Base-by-base conservation (phyloP, 2,113 vertebrate species). In the Peromyscus maniculatus region DNA sequence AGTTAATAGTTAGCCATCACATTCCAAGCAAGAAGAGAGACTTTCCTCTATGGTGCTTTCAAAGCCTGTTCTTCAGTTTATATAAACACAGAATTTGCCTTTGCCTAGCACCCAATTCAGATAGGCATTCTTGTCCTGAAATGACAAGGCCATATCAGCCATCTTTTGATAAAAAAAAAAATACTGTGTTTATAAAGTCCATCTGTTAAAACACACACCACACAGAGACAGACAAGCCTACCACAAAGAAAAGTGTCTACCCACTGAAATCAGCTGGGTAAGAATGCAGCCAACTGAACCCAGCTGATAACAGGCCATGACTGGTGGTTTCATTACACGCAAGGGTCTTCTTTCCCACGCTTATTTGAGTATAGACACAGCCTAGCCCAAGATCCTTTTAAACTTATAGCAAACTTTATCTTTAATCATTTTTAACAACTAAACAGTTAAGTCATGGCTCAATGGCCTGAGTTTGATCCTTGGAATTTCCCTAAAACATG, bases 401-500 rank as follows among this genome's bases (percentile, higher is more conserved):
- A 69, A 87, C 59, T 82, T 87, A 88, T 46, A 71, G 95, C 91
- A 94, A 95, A 84, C 46, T 33, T 64, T 57, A 84, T 88, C 87
- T 71, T 71, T 82, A 77, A 88, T 24, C 36, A 75, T 87, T 77
- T 62, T 33, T 92, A 89, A 89, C 71, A 92, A 55, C 55, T 52
- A 91, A 95, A 94, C 49, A 97, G 46, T 84, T 74, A 93, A 94
- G n/a, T 88, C 74, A 69, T 71, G 21, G 71, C 74, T 94, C 46
- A 43, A 75, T 96, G 96, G 69, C 96, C 97, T 97, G 69, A 91
- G 67, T 77, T 59, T 96, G 97, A 96, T 95, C 95, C 74, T 95
- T 96, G 97, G 98, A 98, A 98, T 98, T 93, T 4, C 97, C 97
- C 98, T 97, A 92, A 91, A 89, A 91, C 97, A 86, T 69, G 93